Percentiles rank a stretch among this genome's conserved stretches.
Evolutionary conservation across 2,797 vertebrate species (phyloP).

Genomic region (Buceros bicornis): DNA sequence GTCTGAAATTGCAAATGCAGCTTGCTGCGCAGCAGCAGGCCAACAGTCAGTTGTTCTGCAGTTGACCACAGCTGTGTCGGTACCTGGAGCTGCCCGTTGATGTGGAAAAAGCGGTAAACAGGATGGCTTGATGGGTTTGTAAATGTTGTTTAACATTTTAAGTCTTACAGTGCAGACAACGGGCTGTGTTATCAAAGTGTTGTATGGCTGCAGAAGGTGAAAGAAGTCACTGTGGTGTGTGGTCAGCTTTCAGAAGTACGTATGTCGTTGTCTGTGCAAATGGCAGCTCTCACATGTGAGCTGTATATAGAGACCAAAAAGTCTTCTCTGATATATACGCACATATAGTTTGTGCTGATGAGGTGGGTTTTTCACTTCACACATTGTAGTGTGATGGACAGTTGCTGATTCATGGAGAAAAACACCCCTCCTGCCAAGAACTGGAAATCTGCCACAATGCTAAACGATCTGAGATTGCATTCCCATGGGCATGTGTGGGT

Average conservation of each 20-base stretch:
- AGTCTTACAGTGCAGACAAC: background rate
- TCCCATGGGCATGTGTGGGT: slow-evolving; percentile 17
- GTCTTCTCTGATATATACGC: background rate
- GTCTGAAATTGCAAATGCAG: background rate
- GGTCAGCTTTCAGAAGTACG: background rate
- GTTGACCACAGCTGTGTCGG: background rate
- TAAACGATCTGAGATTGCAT: slow-evolving; percentile 45
- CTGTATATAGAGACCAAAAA: background rate
- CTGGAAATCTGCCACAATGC: slow-evolving; percentile 45
- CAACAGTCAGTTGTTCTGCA: background rate
- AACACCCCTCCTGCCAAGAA: slow-evolving; percentile 49
- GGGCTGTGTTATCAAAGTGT: background rate
- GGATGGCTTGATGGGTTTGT: background rate
- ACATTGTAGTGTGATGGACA: slow-evolving; percentile 52
- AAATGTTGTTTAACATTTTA: background rate
- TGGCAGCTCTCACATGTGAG: background rate
- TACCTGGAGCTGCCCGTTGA: background rate
- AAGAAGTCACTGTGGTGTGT: background rate
- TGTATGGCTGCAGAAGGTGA: background rate
- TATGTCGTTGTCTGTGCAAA: background rate
- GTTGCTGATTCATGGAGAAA: slow-evolving; percentile 57
- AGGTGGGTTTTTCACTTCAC: slow-evolving; percentile 43
- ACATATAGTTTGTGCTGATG: background rate
- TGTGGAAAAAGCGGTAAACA: background rate
- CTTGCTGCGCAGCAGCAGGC: background rate